Evolutionary conservation across 2,888 invertebrate species (phyloP), one percentile per base, ranked within the genome.

Genomic region (Heterodera filipjevi): DNA sequence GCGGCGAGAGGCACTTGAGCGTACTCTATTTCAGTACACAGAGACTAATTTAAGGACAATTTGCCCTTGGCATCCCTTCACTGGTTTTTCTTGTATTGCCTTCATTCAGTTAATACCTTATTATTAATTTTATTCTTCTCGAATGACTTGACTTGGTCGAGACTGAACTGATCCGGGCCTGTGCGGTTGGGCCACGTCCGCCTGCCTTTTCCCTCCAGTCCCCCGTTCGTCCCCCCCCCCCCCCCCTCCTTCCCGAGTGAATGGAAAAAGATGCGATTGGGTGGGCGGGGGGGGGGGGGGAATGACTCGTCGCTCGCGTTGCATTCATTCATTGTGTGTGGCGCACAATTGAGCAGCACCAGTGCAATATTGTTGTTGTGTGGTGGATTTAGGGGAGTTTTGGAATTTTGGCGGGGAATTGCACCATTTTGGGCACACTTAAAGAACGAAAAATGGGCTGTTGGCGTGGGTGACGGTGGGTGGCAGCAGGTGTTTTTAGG

Each of bases 271-370:
- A n/a, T n/a, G 22, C 59, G 59, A 59, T 27, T 59, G 59, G 27
- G 27, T 59, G 59, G 59, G 59, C 19, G 53, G 16, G 16, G 53
- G 53, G 53, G 53, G n/a, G 3, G 16, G 49, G 49, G 12, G 49
- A 39, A 39, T 3, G 49, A 49, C 6, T 49, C 49, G 27, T 59
- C 59, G 19, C 59, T 59, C 59, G 59, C n/a, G n/a, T n/a, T n/a
- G n/a, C n/a, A n/a, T n/a, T n/a, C n/a, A 2, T 27, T n/a, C 59
- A 22, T 59, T 59, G 59, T 59, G 59, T 59, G 59, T 59, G 59
- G 59, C 59, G 59, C 59, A n/a, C 59, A 59, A 59, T 59, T 59
- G 59, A 59, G 27, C 59, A 59, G 59, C 59, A 59, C n/a, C n/a
- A 59, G 27, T 27, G 59, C 59, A 59, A 27, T 27, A 27, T 59